Evolutionary conservation across 2,888 invertebrate genomes (phyloP).

Genomic region (Zootermopsis nevadensis): DNA sequence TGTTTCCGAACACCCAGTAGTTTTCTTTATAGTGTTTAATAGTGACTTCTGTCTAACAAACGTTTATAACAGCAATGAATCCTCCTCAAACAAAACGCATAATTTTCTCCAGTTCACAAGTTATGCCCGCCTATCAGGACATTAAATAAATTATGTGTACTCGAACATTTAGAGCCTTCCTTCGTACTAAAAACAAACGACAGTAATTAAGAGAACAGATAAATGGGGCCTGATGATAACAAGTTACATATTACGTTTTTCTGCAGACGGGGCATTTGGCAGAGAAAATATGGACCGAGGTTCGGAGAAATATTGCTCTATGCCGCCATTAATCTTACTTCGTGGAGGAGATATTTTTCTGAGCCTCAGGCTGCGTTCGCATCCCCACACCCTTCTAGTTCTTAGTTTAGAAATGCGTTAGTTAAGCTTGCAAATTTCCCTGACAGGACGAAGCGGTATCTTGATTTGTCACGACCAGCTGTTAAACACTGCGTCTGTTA

Average conservation of each 20-base stretch:
- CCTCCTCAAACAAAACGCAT: no score
- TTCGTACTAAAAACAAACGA: no score
- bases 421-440: constrained; percentile 33
- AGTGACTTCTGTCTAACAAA: no score
- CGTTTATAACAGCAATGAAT: no score
- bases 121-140: no score
- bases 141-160: no score
- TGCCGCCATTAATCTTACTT: constrained; percentile 29
- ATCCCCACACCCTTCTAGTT: neutral
- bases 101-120: no score
- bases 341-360: constrained; percentile 33
- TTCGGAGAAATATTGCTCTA: constrained; percentile 32
- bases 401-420: constrained; percentile 14
- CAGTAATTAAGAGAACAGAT: no score
- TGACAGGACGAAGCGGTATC: neutral
- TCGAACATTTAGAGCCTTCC: no score
- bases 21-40: no score
- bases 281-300: constrained; percentile 35
- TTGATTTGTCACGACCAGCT: neutral
- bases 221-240: neutral
- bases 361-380: neutral
- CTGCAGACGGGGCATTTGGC: neutral
- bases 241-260: constrained; percentile 30
- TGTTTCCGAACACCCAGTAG: no score
- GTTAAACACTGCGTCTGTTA: no score